These are phyloP conservation scores for Spea hammondii DNA, from an alignment of 2,797 vertebrate species.

Conservation along the genomic window DNA sequence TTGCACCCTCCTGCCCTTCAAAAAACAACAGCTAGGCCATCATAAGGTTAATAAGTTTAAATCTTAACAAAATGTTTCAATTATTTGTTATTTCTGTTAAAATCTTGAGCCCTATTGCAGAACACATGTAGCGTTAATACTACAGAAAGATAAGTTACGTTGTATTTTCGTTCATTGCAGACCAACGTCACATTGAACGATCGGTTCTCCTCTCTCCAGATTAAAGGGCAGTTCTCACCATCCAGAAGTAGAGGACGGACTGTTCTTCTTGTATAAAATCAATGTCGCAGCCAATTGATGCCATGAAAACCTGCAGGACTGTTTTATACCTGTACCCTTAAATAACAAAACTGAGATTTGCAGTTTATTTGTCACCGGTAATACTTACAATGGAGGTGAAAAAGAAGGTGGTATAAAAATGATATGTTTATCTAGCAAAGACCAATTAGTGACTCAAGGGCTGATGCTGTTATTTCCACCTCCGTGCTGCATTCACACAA, in stretches of 20 bases:
- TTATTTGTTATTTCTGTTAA: too few relatives aligned
- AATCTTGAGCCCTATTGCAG: too few relatives aligned
- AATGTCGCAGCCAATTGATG: slow-evolving; percentile 45
- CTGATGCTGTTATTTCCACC: not conserved
- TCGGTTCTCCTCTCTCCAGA: slow-evolving; percentile 72
- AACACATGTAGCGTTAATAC: too few relatives aligned
- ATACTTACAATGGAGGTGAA: not conserved
- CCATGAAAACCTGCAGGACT: not conserved
- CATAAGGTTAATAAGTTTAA: too few relatives aligned
- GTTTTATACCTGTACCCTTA: not conserved
- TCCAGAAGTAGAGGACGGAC: slow-evolving; percentile 56
- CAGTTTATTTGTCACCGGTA: not conserved
- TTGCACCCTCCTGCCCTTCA: too few relatives aligned
- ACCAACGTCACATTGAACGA: slow-evolving; percentile 74
- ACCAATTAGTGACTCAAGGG: not conserved
- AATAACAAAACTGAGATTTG: not conserved
- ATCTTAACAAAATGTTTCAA: too few relatives aligned
- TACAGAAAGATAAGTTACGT: not conserved
- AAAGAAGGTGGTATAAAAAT: not conserved
- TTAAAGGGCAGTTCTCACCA: slow-evolving; percentile 51
- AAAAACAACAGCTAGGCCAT: too few relatives aligned
- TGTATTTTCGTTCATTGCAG: slow-evolving; percentile 65
- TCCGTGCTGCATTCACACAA: not conserved
- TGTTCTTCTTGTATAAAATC: slow-evolving; percentile 57
- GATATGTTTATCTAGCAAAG: not conserved